Percentiles rank a stretch among this genome's conserved stretches.
These are phyloP conservation scores for Halictus quadricinctus DNA, from an alignment of 2,888 invertebrate genomes.

Conservation along the genomic window DNA sequence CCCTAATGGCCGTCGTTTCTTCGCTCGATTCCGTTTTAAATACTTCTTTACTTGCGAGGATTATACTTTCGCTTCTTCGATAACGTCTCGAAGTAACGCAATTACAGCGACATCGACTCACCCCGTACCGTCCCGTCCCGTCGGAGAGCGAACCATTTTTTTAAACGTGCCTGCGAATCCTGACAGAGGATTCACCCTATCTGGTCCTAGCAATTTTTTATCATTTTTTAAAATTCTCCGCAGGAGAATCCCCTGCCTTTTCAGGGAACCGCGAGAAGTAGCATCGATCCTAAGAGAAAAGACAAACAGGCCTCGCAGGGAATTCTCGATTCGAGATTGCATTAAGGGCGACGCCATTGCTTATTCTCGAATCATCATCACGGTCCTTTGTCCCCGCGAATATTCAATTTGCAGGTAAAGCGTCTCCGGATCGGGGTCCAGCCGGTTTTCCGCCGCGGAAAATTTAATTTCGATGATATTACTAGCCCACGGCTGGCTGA, in stretches of 20 bases:
- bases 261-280: neutral
- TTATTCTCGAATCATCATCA: neutral
- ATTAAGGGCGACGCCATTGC: neutral
- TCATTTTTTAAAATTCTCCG: neutral
- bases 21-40: neutral
- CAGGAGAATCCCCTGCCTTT: too few species aligned
- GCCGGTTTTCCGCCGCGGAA: conserved; percentile 29
- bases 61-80: neutral
- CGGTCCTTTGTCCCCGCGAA: conserved; percentile 12
- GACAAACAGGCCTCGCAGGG: neutral
- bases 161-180: neutral
- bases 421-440: neutral
- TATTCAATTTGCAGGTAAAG: conserved; percentile 33
- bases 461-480: conserved; percentile 62
- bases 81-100: neutral
- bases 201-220: too few species aligned
- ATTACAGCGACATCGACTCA: neutral
- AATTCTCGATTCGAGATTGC: neutral
- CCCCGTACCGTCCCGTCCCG: neutral
- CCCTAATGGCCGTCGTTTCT: neutral
- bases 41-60: neutral
- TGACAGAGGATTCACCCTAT: too few species aligned
- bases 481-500: conserved; percentile 8
- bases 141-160: neutral
- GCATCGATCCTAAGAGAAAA: neutral